Percentiles rank a stretch among this genome's conserved stretches.
phyloP scores from a whole-genome alignment of 2,797 vertebrate species.

The Sylvilagus floridanus region DNA sequence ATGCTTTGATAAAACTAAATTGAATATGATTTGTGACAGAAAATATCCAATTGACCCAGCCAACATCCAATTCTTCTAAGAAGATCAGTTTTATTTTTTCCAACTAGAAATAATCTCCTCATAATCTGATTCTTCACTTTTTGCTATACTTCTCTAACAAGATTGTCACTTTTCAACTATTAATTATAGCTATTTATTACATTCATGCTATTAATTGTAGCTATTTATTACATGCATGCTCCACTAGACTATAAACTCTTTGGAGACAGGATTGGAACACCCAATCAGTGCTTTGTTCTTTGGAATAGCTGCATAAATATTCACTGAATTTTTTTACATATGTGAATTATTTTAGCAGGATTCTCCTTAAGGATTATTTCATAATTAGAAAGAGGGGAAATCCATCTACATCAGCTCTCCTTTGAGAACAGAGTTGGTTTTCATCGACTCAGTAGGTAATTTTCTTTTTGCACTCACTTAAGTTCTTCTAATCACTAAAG shows the following conservation, averaged over 20 bases:
- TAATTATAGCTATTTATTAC: neutral
- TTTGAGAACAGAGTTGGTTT: constrained; percentile 58
- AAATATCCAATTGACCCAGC: neutral
- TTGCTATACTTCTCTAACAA: neutral
- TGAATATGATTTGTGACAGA: neutral
- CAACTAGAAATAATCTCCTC: neutral
- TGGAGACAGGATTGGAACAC: neutral
- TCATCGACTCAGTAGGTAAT: constrained; percentile 35
- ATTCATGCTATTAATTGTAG: neutral
- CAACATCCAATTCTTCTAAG: neutral
- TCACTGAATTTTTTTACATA: constrained; percentile 29
- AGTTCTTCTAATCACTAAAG: constrained; percentile 70
- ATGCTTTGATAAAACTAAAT: constrained; percentile 2
- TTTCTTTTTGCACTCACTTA: constrained; percentile 63
- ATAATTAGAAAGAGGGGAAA: constrained; percentile 59
- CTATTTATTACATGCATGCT: neutral
- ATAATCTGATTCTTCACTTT: constrained; percentile 3
- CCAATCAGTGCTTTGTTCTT: neutral
- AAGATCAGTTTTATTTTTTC: constrained; percentile 35
- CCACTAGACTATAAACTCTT: constrained; percentile 1
- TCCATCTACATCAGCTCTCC: neutral
- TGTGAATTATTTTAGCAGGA: constrained; percentile 51
- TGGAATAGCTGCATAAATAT: neutral
- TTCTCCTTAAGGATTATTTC: constrained; percentile 60
- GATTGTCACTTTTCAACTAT: neutral